Evolutionary conservation across 2,113 vertebrate genomes (phyloP).

Genomic region (Paramisgurnus dabryanus): DNA sequence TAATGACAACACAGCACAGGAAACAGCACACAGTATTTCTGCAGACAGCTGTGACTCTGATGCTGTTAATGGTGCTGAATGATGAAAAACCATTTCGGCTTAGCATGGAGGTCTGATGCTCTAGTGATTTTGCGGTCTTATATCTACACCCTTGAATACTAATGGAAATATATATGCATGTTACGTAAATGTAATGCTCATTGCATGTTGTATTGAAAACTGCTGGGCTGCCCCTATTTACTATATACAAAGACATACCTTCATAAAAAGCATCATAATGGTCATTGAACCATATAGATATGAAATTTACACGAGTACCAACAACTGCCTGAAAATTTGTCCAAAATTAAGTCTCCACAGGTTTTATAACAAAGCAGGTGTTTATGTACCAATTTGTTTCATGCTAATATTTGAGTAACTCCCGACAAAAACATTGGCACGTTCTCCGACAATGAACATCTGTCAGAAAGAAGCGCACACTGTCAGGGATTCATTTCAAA

Average conservation of each 20-base stretch:
- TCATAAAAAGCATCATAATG: no score
- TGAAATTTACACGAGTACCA: no score
- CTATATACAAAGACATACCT: no score
- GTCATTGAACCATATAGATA: no score
- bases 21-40: constrained; percentile 36
- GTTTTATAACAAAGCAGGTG: background rate
- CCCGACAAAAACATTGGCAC: constrained; percentile 12
- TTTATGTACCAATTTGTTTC: background rate
- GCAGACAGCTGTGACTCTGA: constrained; percentile 43
- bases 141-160: background rate
- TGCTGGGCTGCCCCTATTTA: background rate
- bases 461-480: background rate
- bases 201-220: background rate
- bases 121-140: background rate
- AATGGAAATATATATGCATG: background rate
- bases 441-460: constrained; percentile 25
- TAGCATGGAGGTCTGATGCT: background rate
- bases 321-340: no score
- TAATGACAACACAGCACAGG: constrained; percentile 1
- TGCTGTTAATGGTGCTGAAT: constrained; percentile 3
- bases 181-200: background rate
- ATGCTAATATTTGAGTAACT: constrained; percentile 11
- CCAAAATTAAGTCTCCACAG: no score
- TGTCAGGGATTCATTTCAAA: constrained; percentile 26
- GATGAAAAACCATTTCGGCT: constrained; percentile 9